Evolutionary conservation across 2,797 vertebrate species (phyloP).

Genomic region (Urocyon cinereoargenteus): DNA sequence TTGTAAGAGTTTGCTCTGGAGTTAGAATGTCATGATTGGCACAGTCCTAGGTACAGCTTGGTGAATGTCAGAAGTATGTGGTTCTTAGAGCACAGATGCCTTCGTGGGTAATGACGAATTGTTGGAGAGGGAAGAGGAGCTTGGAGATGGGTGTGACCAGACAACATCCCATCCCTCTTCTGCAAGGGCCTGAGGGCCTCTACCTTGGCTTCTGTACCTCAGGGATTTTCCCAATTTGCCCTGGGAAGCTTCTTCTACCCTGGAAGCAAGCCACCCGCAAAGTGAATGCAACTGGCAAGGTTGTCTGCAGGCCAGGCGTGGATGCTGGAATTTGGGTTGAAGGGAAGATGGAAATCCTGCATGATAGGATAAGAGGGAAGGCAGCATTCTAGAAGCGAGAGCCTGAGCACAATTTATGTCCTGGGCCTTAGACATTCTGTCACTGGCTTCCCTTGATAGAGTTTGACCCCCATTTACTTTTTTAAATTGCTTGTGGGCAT

Average conservation of each 20-base stretch:
- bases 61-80: neutral
- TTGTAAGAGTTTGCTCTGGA: neutral
- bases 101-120: neutral
- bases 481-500: slow-evolving; percentile 59
- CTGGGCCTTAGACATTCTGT: neutral
- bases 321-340: too few relatives aligned
- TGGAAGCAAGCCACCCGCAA: neutral
- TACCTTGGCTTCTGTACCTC: too few relatives aligned
- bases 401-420: neutral
- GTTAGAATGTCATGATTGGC: neutral
- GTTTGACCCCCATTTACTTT: slow-evolving; percentile 74
- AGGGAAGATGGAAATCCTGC: neutral
- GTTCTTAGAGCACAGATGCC: neutral
- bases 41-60: neutral
- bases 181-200: neutral
- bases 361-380: neutral
- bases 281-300: neutral
- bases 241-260: neutral
- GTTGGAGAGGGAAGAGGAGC: neutral
- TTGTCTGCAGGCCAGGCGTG: rapidly evolving
- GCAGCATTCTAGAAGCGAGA: neutral
- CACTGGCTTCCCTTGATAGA: neutral
- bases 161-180: neutral
- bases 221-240: neutral
- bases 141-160: rapidly evolving